Evolutionary conservation across 2,888 invertebrate species (phyloP), one percentile per base, ranked within the genome.

Genomic region (Glyphotaelius pellucidus): DNA sequence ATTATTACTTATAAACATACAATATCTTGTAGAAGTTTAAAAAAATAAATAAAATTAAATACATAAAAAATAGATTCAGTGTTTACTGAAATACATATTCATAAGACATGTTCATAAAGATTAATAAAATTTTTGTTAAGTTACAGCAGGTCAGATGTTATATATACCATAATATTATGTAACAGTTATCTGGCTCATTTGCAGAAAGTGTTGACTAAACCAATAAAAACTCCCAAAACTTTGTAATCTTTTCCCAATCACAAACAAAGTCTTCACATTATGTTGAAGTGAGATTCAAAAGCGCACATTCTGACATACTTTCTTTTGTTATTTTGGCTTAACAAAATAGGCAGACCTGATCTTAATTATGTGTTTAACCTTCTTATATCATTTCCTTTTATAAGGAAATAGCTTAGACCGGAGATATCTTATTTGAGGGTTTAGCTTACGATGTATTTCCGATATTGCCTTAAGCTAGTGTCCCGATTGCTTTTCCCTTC

Each of bases 401-500:
- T n/a, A n/a, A 19, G 67, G 67, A 67, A 67, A 67, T 4, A n/a
- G 67, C 67, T 25, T 67, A 25, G 25, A 67, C 67, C 25, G 67
- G 5, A 67, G 25, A 67, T 67, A 67, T 67, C 25, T 67, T 67
- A 67, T 67, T 67, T 67, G 67, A 7, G 67, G 67, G 25, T 67
- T 67, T 67, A 67, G 67, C 67, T 67, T 67, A 67, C 67, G 67
- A 67, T 67, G 67, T 67, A 67, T 67, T 67, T 67, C 67, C 67
- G 67, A 67, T 67, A 67, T 67, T 67, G 67, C 67, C 67, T 67
- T 25, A 67, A 67, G 67, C 67, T 25, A 67, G 67, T 67, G n/a
- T 67, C n/a, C 67, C 67, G 67, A 67, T 67, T 67, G 67, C 67
- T 67, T 67, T 67, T 67, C 67, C 67, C 67, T 25, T 67, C 67